Conservation (phyloP, 1,140 invertebrate genomes). For the Drosophila sp. region DNA sequence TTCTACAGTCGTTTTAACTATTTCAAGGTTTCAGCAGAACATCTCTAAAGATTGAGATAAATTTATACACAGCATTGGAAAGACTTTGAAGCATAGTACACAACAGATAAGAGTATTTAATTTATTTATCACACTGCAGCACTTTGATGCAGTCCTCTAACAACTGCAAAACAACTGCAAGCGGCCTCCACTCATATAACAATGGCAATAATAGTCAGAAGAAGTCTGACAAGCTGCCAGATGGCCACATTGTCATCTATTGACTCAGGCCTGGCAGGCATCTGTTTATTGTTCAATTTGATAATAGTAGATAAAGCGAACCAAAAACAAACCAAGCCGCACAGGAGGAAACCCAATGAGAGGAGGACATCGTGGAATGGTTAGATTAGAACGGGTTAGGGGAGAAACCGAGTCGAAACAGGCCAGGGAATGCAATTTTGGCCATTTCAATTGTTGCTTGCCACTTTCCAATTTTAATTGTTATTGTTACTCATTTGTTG, state of each 20-base stretch:
- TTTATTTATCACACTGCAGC: not conserved
- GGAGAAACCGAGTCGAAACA: no score
- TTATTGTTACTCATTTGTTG: constrained; percentile 77
- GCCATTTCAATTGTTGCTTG: constrained; percentile 43
- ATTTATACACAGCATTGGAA: not conserved
- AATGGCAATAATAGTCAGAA: constrained; percentile 23
- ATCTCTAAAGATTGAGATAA: not conserved
- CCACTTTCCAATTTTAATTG: constrained; percentile 68
- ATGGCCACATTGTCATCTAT: constrained; percentile 61
- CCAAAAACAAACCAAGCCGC: constrained; percentile 31
- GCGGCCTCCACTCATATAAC: constrained; percentile 5
- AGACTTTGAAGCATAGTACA: not conserved
- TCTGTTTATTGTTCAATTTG: constrained; percentile 80
- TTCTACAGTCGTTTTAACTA: no score
- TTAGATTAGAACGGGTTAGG: not conserved
- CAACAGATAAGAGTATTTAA: not conserved
- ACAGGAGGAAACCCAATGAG: not conserved
- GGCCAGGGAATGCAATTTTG: constrained; percentile 5
- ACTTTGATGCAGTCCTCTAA: not conserved
- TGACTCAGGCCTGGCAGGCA: constrained; percentile 66
- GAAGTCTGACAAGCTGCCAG: constrained; percentile 46
- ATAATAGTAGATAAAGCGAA: constrained; percentile 62
- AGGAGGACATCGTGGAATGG: not conserved
- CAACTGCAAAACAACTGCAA: not conserved
- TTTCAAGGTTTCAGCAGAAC: no score